Evolutionary conservation across 2,888 invertebrate species (phyloP).

Genomic region (Cheiracanthium punctorium): DNA sequence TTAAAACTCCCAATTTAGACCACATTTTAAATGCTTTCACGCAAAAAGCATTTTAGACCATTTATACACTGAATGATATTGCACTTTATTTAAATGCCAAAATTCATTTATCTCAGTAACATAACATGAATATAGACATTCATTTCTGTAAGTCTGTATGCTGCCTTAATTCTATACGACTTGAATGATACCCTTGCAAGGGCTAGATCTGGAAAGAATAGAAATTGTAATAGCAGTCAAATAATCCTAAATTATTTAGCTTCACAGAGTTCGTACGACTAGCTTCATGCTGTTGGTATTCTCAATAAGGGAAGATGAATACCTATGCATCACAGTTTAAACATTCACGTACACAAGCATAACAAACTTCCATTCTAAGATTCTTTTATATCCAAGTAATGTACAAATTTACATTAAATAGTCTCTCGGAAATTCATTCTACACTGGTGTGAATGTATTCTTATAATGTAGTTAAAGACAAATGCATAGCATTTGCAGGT

Average conservation of each 20-base stretch:
- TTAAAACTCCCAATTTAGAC: no score
- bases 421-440: neutral
- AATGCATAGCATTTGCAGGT: slow-evolving; percentile 63
- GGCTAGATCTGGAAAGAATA: neutral
- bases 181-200: neutral
- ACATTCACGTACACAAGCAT: neutral
- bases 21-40: no score
- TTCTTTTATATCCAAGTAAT: neutral
- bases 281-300: slow-evolving; percentile 1
- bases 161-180: neutral
- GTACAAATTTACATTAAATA: slow-evolving; percentile 8
- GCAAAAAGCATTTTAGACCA: no score
- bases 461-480: slow-evolving; percentile 28
- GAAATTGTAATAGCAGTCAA: neutral
- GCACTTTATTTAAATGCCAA: no score
- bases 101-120: no score
- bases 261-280: neutral
- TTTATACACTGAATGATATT: no score
- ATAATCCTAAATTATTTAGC: neutral
- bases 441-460: slow-evolving; percentile 19
- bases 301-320: slow-evolving; percentile 16
- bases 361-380: neutral
- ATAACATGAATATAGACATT: no score
- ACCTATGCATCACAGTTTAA: slow-evolving; percentile 26
- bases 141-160: no score